phyloP scores from a whole-genome alignment of 2,113 vertebrate genomes.

The Xiphophorus couchianus region DNA sequence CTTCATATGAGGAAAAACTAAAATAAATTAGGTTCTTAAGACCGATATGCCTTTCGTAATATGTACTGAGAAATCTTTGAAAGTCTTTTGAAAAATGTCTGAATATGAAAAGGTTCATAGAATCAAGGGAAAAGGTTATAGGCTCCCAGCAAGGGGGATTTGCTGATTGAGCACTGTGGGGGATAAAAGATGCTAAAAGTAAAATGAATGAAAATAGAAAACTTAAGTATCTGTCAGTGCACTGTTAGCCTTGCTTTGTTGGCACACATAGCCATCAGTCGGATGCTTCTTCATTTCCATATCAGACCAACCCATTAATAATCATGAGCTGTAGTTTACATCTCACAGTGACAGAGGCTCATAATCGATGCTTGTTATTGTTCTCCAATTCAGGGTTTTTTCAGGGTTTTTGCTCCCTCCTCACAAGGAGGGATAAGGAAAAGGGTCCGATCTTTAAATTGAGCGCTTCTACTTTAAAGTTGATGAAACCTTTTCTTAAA shows the following conservation, averaged over 20 bases:
- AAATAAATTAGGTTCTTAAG: too few relatives aligned
- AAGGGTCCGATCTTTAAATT: slow-evolving; percentile 26
- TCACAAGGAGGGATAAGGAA: slow-evolving; percentile 23
- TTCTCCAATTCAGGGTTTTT: slow-evolving; percentile 19
- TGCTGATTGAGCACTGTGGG: background rate
- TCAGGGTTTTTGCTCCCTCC: slow-evolving; percentile 6
- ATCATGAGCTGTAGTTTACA: slow-evolving; percentile 44
- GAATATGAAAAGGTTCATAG: slow-evolving; percentile 1
- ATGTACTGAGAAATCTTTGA: too few relatives aligned
- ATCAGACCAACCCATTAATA: slow-evolving; percentile 48
- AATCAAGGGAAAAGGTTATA: slow-evolving; percentile 2
- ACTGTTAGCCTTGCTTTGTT: slow-evolving; percentile 29
- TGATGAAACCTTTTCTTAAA: slow-evolving; percentile 20
- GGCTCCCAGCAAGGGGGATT: background rate
- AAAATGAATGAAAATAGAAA: background rate
- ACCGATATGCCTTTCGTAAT: too few relatives aligned
- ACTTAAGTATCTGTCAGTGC: slow-evolving; percentile 1
- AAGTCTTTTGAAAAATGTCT: too few relatives aligned
- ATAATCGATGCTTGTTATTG: slow-evolving; percentile 34
- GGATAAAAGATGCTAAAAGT: background rate
- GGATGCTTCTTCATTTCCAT: slow-evolving; percentile 43
- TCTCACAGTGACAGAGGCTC: slow-evolving; percentile 44
- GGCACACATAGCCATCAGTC: slow-evolving; percentile 37
- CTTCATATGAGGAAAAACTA: too few relatives aligned
- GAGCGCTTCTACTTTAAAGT: slow-evolving; percentile 26